Conservation (phyloP, 2,888 invertebrate species). For the Camponotus fellah region DNA sequence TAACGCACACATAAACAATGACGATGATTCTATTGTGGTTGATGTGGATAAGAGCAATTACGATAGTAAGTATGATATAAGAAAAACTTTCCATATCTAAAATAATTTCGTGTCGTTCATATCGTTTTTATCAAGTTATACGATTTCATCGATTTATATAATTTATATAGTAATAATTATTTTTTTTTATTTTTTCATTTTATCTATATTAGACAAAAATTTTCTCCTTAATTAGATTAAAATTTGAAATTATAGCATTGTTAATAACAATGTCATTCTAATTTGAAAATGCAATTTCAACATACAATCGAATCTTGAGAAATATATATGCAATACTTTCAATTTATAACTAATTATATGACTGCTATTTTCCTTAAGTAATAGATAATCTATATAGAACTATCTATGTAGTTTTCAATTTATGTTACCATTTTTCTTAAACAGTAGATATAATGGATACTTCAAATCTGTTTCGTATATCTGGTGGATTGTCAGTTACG, state of each 20-base stretch:
- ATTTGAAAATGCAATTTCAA: not conserved
- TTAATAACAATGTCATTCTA: not conserved
- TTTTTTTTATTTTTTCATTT: not conserved
- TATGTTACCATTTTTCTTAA: not conserved
- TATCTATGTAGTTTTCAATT: not conserved
- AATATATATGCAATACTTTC: not conserved
- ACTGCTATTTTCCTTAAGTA: not conserved
- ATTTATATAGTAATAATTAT: not conserved
- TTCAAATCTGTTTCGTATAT: no score
- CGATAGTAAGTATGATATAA: not conserved
- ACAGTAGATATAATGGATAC: not conserved
- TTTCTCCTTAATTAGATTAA: no score
- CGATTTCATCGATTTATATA: not conserved
- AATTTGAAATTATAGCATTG: no score
- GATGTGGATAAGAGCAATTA: not conserved
- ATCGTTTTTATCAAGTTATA: not conserved
- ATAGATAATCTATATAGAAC: not conserved
- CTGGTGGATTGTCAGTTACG: conserved; percentile 66
- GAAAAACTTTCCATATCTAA: not conserved
- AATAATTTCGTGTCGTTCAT: not conserved
- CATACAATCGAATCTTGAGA: not conserved
- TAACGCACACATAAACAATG: not conserved
- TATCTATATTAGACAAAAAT: not conserved
- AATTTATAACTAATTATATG: not conserved
- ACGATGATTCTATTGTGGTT: not conserved